Base-by-base conservation (phyloP, 35 echinoderm and acorn worm species). In the Patiria miniata region DNA sequence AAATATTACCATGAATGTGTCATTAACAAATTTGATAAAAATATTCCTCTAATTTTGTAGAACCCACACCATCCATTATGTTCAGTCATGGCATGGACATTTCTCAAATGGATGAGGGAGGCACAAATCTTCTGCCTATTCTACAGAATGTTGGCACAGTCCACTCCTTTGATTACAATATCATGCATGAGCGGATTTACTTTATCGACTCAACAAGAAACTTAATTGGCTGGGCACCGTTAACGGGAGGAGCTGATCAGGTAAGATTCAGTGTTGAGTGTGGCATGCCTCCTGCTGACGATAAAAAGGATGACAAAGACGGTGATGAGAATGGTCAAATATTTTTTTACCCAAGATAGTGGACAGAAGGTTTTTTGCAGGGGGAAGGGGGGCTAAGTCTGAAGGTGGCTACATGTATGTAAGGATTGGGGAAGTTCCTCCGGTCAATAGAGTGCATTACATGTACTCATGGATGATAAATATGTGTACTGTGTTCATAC, bases 41-140 rank as follows among this genome's bases (percentile, higher is more conserved):
- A 58, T 47, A 6, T 6, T 47, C 42, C 12, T 12, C 4, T 47
- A 6, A 47, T 47, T 82, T 65, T 53, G 26, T 83, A 86, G 83
- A 69, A 37, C 73, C 73, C 7, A 78, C 80, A 68, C 40, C 89
- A 18, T 59, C 82, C 33, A 91, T 95, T 30, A 59, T 92, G 23
- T 95, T 92, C 57, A 91, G 93, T 57, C 89, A 90, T 83, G 83
- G 93, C 33, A 80, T 85, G 32, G 86, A 83, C 60, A 95, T 95
- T 21, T 83, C 93, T 9, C 52, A 54, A 22, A 86, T 91, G n/a
- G 86, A 86, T 32, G 85, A 81, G 14, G 60, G 79, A 36, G 93
- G 84, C 7, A 51, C 87, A 5, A 42, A 87, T 26, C 61, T 81
- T 0, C 39, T 69, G 15, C 51, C 54, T 15, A 80, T 81, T 17